A percentile compares a stretch with the other conserved stretches of the same genome.
Evolutionary conservation across 53 echinoderm and acorn worm genomes (phyloP).

Genomic region (Mesocentrotus franciscanus): DNA sequence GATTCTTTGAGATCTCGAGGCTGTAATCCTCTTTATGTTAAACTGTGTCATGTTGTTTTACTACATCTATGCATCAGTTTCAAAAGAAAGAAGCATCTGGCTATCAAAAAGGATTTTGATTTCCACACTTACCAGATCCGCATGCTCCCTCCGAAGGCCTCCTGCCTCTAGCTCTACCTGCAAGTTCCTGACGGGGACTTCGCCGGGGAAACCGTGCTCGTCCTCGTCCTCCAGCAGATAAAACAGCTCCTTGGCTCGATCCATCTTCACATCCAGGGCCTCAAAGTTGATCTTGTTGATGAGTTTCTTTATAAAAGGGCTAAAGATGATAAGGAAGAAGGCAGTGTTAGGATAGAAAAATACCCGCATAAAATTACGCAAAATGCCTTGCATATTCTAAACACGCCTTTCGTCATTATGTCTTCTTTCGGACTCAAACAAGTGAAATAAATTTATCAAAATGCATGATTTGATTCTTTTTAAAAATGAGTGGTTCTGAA

Average conservation of each 20-base stretch:
- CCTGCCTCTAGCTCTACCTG: constrained; percentile 90
- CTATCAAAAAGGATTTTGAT: neutral
- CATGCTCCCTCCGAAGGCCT: constrained; percentile 80
- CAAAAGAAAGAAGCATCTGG: neutral
- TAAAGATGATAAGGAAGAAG: neutral
- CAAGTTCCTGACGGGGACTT: constrained; percentile 83
- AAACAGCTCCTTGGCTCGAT: constrained; percentile 95
- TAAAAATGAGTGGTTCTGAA: too few species aligned
- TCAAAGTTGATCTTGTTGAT: constrained; percentile 98
- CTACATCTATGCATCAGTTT: neutral
- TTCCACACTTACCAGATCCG: constrained; percentile 75
- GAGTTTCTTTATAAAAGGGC: constrained; percentile 92
- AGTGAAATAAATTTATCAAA: too few species aligned
- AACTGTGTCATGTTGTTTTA: neutral
- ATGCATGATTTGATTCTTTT: too few species aligned
- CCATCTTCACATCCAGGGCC: constrained; percentile 95
- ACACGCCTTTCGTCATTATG: neutral
- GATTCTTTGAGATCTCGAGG: too few species aligned
- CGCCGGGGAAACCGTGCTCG: constrained; percentile 71
- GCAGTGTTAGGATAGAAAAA: neutral
- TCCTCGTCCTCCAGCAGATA: constrained; percentile 89
- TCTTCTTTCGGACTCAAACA: too few species aligned
- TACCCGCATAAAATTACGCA: neutral
- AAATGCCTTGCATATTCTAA: neutral
- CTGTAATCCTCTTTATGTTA: neutral